These are phyloP conservation scores for Chamaea fasciata DNA, from an alignment of 2,113 vertebrate genomes.

Conservation along the genomic window DNA sequence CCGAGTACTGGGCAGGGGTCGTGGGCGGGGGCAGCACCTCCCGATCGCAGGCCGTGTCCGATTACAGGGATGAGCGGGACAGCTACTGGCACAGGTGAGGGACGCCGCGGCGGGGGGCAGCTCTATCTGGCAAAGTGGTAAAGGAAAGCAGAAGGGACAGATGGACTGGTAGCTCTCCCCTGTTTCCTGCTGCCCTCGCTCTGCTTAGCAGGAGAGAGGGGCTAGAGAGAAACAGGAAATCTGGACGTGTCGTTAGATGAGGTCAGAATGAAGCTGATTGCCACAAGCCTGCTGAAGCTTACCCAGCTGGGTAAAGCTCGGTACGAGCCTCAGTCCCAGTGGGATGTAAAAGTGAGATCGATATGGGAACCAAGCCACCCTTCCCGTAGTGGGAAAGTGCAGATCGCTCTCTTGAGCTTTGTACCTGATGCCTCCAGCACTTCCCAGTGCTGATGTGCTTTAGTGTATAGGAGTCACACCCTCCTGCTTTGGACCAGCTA, in stretches of 20 bases:
- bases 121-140: neutral
- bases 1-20: conserved; percentile 73
- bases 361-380: neutral
- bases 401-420: neutral
- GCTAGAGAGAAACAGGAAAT: neutral
- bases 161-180: neutral
- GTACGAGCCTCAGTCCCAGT: neutral
- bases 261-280: neutral
- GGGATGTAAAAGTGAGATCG: neutral
- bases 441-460: neutral
- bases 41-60: conserved; percentile 70
- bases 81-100: conserved; percentile 73
- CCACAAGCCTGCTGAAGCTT: neutral
- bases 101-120: neutral
- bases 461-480: neutral
- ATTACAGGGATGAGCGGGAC: conserved; percentile 73
- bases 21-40: conserved; percentile 55
- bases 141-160: neutral
- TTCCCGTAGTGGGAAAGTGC: neutral
- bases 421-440: neutral
- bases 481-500: neutral
- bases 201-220: neutral
- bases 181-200: neutral
- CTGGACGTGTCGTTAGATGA: neutral
- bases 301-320: neutral